phyloP scores from a whole-genome alignment of 1,140 invertebrate genomes.

The Thalassaphorura encarpata region DNA sequence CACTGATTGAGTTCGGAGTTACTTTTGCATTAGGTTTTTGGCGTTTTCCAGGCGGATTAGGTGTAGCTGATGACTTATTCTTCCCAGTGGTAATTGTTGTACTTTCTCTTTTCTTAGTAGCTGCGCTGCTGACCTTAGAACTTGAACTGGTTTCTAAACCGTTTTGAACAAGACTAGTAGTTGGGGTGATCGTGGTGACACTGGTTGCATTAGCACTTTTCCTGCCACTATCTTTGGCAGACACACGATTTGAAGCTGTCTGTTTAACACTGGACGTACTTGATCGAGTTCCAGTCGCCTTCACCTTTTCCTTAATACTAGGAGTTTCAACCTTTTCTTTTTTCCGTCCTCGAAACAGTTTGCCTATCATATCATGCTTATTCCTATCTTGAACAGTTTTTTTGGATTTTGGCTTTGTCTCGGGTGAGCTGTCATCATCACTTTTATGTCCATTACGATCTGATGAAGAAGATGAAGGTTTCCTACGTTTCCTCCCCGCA shows the following conservation, averaged over 20 bases:
- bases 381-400: slow-evolving; percentile 56
- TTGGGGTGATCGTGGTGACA: not conserved
- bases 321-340: slow-evolving; percentile 10
- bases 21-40: not conserved
- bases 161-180: not conserved
- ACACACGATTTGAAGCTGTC: slow-evolving; percentile 34
- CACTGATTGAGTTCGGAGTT: not conserved
- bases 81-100: not conserved
- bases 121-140: not conserved
- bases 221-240: slow-evolving; percentile 26
- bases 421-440: slow-evolving; percentile 41
- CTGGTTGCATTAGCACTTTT: not conserved
- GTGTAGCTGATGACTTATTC: not conserved
- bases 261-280: slow-evolving; percentile 42
- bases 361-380: slow-evolving; percentile 56
- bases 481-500: slow-evolving; percentile 32
- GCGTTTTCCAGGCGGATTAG: not conserved
- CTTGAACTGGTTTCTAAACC: not conserved
- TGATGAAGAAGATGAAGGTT: slow-evolving; percentile 15
- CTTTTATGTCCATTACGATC: slow-evolving; percentile 15
- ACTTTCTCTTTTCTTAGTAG: not conserved
- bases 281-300: slow-evolving; percentile 34
- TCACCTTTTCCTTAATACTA: not conserved
- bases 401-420: slow-evolving; percentile 40
- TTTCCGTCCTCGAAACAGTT: slow-evolving; percentile 48